Conservation (phyloP, 2,888 invertebrate species). For the Aproaerema taeniolella region DNA sequence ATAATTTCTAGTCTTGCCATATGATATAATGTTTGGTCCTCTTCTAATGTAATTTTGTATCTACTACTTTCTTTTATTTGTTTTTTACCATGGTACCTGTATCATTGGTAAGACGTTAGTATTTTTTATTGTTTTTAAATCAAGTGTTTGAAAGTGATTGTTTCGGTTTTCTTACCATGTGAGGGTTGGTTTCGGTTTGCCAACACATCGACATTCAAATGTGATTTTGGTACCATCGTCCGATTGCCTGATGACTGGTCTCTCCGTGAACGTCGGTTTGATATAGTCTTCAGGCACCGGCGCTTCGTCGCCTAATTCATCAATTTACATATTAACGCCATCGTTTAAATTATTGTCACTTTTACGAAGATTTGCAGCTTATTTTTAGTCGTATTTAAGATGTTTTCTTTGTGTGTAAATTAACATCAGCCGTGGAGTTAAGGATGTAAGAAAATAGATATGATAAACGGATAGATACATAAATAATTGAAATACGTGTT, state of each 20-base stretch:
- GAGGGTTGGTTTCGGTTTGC: conserved; percentile 96
- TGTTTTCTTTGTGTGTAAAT: conserved; percentile 63
- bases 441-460: conserved; percentile 56
- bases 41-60: conserved; percentile 89
- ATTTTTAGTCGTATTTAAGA: conserved; percentile 55
- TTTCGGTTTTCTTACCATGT: conserved; percentile 85
- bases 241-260: conserved; percentile 97
- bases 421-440: conserved; percentile 53
- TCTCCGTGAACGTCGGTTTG: conserved; percentile 98
- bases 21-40: conserved; percentile 94
- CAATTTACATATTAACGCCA: conserved; percentile 39
- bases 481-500: conserved; percentile 38
- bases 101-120: conserved; percentile 35
- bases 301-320: conserved; percentile 91
- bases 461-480: conserved; percentile 42
- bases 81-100: conserved; percentile 90
- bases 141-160: background rate
- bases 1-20: conserved; percentile 93
- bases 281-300: conserved; percentile 95
- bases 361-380: conserved; percentile 52
- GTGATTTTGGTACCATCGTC: conserved; percentile 96
- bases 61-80: conserved; percentile 88
- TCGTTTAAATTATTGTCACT: conserved; percentile 24
- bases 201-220: conserved; percentile 98
- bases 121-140: conserved; percentile 17